These are phyloP conservation scores for Brachionus manjavacas DNA, from an alignment of 1,140 invertebrate species.

Conservation along the genomic window DNA sequence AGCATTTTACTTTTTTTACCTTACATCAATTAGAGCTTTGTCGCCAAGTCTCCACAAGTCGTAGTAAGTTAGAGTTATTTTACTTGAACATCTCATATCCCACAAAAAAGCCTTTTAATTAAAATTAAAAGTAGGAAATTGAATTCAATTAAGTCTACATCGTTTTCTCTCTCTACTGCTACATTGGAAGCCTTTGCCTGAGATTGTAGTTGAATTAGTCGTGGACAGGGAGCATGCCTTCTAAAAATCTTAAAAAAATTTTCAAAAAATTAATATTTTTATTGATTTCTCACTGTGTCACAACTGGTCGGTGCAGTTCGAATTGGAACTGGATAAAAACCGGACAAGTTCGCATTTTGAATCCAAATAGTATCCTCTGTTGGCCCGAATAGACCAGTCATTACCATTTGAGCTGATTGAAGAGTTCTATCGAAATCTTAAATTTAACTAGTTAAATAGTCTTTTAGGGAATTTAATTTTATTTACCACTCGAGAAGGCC, in stretches of 20 bases:
- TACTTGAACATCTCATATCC: slow-evolving; percentile 2
- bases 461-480: background rate
- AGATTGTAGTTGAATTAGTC: background rate
- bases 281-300: background rate
- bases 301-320: background rate
- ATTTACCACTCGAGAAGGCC: background rate
- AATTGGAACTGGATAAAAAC: background rate
- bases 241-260: background rate
- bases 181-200: background rate
- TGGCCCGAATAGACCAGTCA: background rate
- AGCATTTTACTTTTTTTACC: background rate
- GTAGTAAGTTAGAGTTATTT: background rate
- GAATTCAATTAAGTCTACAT: background rate
- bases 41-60: slow-evolving; percentile 4
- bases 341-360: background rate
- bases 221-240: background rate
- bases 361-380: background rate
- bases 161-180: background rate
- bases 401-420: slow-evolving; percentile 26
- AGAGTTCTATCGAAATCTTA: background rate
- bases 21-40: slow-evolving; percentile 1
- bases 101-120: background rate
- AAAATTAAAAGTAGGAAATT: background rate
- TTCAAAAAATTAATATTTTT: background rate
- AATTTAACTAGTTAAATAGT: background rate